phyloP scores from a whole-genome alignment of 2,888 invertebrate genomes.

The Portevinia maculata region DNA sequence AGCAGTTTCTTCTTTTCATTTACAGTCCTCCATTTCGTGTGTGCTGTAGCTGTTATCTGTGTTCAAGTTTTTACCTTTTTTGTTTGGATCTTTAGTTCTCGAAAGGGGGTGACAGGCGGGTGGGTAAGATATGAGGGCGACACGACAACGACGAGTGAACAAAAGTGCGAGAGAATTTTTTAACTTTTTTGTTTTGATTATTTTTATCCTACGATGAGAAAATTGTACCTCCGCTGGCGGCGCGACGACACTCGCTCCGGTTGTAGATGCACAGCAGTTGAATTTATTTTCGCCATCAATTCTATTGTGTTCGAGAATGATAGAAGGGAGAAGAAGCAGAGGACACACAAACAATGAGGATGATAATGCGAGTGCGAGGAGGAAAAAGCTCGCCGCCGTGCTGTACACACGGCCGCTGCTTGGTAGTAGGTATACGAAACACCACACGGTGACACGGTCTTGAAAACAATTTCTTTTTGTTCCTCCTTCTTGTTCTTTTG shows the following conservation, averaged over 20 bases:
- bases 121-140: slow-evolving; percentile 4
- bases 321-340: slow-evolving; percentile 3
- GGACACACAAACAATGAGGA: slow-evolving; percentile 61
- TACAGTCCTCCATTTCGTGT: slow-evolving; percentile 62
- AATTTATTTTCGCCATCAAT: slow-evolving; percentile 60
- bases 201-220: slow-evolving; percentile 68
- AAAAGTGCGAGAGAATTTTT: slow-evolving; percentile 69
- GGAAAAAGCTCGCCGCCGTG: slow-evolving; percentile 45
- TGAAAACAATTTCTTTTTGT: slow-evolving; percentile 42
- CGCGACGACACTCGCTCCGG: slow-evolving; percentile 14
- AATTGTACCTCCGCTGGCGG: slow-evolving; percentile 68
- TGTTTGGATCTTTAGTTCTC: slow-evolving; percentile 55
- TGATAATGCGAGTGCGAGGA: slow-evolving; percentile 69
- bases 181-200: slow-evolving; percentile 74
- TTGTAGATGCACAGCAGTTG: slow-evolving; percentile 32
- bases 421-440: too few species aligned
- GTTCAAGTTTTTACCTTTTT: slow-evolving; percentile 41
- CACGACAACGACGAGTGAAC: slow-evolving; percentile 26
- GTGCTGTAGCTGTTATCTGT: slow-evolving; percentile 52
- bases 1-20: slow-evolving; percentile 41
- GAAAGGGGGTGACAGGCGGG: slow-evolving; percentile 18
- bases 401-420: slow-evolving; percentile 17
- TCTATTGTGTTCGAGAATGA: slow-evolving; percentile 20
- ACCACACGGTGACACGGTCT: slow-evolving; percentile 13
- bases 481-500: background rate